These are phyloP conservation scores for Aix galericulata DNA, from an alignment of 2,113 vertebrate genomes.

Conservation along the genomic window DNA sequence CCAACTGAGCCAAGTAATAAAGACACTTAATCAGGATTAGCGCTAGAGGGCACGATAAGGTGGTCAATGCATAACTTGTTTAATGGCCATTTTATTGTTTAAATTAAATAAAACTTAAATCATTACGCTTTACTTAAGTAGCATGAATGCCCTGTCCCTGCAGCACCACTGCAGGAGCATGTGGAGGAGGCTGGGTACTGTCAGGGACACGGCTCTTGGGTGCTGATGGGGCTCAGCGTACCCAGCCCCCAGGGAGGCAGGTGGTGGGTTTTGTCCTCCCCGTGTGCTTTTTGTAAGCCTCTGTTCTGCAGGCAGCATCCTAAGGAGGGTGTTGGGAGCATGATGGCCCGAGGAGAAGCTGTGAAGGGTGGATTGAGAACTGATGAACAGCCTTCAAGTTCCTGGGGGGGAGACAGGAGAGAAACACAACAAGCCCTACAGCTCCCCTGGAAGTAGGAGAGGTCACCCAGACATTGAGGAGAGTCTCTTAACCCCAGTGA, in stretches of 20 bases:
- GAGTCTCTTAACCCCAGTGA: neutral
- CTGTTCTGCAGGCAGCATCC: neutral
- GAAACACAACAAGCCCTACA: neutral
- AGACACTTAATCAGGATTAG: constrained; percentile 64
- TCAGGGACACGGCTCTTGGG: neutral
- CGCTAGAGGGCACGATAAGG: constrained; percentile 54
- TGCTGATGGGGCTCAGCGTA: neutral
- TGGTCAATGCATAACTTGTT: constrained; percentile 62
- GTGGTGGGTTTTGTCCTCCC: neutral
- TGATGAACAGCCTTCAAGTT: neutral
- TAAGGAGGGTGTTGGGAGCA: neutral
- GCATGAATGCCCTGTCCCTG: neutral
- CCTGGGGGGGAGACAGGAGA: neutral
- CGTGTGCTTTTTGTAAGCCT: rapidly evolving
- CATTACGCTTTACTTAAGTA: constrained; percentile 42
- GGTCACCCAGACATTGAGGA: neutral
- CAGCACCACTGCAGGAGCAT: neutral
- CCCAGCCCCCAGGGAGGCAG: rapidly evolving
- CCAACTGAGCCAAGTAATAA: constrained; percentile 68
- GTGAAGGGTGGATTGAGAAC: neutral
- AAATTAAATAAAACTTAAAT: constrained; percentile 71
- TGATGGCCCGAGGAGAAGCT: neutral
- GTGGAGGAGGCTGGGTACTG: rapidly evolving
- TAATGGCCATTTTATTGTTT: constrained; percentile 65
- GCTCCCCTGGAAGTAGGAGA: neutral